These are phyloP conservation scores for Hippocampus kuda DNA, from an alignment of 2,797 vertebrate genomes.

Conservation along the genomic window DNA sequence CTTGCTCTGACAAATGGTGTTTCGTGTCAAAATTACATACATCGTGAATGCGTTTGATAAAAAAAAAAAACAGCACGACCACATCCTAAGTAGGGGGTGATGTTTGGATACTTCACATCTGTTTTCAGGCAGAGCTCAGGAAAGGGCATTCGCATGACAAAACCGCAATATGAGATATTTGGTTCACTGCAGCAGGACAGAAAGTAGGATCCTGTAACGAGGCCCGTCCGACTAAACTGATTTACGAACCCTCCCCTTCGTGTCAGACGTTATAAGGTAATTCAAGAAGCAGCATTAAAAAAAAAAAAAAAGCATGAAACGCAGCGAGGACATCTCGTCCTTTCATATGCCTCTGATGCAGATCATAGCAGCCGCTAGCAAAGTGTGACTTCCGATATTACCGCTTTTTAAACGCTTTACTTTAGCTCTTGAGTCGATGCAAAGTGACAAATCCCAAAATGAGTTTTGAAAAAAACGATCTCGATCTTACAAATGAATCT, in stretches of 20 bases:
- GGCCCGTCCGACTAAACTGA: constrained; percentile 26
- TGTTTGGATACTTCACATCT: constrained; percentile 29
- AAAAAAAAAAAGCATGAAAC: constrained; percentile 23
- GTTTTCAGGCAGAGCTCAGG: constrained; percentile 28
- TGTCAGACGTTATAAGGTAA: constrained; percentile 28
- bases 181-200: constrained; percentile 33
- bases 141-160: constrained; percentile 29
- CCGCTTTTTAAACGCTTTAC: constrained; percentile 47
- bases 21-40: constrained; percentile 26
- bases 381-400: constrained; percentile 42
- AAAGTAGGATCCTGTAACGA: constrained; percentile 12
- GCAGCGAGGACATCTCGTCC: constrained; percentile 29
- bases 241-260: constrained; percentile 25
- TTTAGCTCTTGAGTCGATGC: constrained; percentile 48
- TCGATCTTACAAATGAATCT: constrained; percentile 48
- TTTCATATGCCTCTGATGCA: constrained; percentile 57
- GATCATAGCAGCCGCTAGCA: constrained; percentile 39
- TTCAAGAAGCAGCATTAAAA: constrained; percentile 31
- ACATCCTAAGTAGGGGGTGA: constrained; percentile 11
- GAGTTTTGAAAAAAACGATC: constrained; percentile 21
- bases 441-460: constrained; percentile 57
- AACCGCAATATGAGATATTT: constrained; percentile 38
- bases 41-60: constrained; percentile 23
- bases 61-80: constrained; percentile 16
- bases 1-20: constrained; percentile 32